These are phyloP conservation scores for Tychaedon coryphoeus DNA, from an alignment of 2,113 vertebrate genomes.

Conservation along the genomic window DNA sequence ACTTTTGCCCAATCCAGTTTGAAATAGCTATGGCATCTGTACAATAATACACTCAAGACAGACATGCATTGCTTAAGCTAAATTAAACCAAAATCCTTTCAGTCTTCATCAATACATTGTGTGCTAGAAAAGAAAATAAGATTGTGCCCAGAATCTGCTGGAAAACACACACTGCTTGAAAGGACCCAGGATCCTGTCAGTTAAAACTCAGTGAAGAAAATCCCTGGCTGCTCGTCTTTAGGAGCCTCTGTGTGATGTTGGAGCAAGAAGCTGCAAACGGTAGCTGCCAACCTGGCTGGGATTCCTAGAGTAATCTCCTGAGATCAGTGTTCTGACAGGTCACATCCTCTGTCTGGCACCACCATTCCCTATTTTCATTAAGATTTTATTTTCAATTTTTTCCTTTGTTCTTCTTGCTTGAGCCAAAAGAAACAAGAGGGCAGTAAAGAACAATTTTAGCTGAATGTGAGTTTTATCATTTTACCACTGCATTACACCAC, in stretches of 20 bases:
- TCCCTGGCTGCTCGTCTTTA: not conserved
- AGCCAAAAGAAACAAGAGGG: constrained; percentile 69
- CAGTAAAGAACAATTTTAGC: constrained; percentile 60
- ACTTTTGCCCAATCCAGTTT: not conserved
- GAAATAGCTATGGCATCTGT: not conserved
- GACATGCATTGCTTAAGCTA: not conserved
- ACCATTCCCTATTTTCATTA: constrained; percentile 55
- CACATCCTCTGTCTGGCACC: constrained; percentile 62
- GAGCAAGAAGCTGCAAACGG: constrained; percentile 41
- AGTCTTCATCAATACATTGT: not conserved
- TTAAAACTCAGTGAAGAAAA: constrained; percentile 46
- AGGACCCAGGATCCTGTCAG: not conserved
- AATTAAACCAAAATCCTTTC: not conserved
- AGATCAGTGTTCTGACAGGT: constrained; percentile 68
- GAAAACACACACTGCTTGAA: constrained; percentile 11
- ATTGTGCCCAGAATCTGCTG: not conserved
- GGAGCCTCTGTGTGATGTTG: constrained; percentile 32
- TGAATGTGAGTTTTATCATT: constrained; percentile 66
- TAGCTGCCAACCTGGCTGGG: constrained; percentile 70
- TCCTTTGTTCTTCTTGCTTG: constrained; percentile 31
- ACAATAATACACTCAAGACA: not conserved
- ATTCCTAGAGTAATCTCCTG: constrained; percentile 55
- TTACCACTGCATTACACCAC: constrained; percentile 65
- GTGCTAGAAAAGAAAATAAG: not conserved
- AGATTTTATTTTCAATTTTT: constrained; percentile 45